Evolutionary conservation across 2,113 vertebrate genomes (phyloP).

Genomic region (Protobothrops flavoviridis): DNA sequence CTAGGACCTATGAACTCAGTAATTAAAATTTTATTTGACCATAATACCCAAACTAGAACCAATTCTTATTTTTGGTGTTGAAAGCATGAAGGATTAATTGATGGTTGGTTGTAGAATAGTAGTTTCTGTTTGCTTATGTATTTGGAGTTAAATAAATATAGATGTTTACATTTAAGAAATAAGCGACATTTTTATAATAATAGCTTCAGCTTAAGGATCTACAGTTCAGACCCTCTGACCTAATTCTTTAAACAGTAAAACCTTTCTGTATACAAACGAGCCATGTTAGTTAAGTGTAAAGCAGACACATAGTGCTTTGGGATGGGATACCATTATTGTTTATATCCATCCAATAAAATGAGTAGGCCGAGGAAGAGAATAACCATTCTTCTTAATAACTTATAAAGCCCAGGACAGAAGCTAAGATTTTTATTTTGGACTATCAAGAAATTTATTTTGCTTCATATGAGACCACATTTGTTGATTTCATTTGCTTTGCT

Average conservation of each 20-base stretch:
- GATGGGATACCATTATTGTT: background rate
- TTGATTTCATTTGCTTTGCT: background rate
- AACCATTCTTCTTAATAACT: background rate
- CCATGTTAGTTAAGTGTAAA: background rate
- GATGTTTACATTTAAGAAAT: constrained; percentile 31
- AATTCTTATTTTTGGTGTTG: constrained; percentile 46
- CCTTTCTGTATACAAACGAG: background rate
- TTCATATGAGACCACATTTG: background rate
- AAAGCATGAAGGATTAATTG: constrained; percentile 52
- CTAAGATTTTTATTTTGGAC: background rate
- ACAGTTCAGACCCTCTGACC: background rate
- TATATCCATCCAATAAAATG: background rate
- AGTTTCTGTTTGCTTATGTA: constrained; percentile 33
- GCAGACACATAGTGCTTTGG: background rate
- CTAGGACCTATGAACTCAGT: constrained; percentile 42
- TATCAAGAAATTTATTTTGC: background rate
- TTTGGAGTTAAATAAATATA: constrained; percentile 40
- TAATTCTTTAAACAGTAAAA: background rate
- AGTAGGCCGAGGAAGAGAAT: background rate
- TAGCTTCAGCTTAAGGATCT: background rate
- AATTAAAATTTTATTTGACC: constrained; percentile 45
- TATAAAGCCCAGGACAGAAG: background rate
- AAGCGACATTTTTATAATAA: background rate
- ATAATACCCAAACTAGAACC: constrained; percentile 47
- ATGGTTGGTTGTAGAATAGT: constrained; percentile 46